Evolutionary conservation across 1,140 invertebrate species (phyloP).

Genomic region (Lordiphosa collinella): DNA sequence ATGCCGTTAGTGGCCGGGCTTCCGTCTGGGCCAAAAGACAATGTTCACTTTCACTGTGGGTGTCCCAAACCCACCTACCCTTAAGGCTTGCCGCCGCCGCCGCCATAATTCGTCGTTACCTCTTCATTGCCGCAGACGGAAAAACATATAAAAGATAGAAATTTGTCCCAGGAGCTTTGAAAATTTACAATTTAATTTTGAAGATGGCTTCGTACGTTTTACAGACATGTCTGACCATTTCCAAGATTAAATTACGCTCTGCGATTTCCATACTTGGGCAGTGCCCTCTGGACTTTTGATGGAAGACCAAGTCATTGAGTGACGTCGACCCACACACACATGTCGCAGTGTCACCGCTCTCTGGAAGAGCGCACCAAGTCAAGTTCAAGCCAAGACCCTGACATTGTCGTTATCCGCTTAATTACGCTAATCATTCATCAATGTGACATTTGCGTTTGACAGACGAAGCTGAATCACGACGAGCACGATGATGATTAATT

Average conservation of each 20-base stretch:
- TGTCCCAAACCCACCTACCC: background rate
- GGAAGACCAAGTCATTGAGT: conserved; percentile 19
- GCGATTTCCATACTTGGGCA: conserved; percentile 1
- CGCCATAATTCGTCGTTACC: conserved; percentile 53
- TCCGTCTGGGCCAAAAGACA: conserved; percentile 37
- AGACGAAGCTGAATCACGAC: conserved; percentile 61
- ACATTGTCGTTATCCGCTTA: conserved; percentile 59
- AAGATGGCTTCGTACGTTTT: conserved; percentile 34
- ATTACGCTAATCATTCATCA: conserved; percentile 75
- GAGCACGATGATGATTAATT: conserved; percentile 59
- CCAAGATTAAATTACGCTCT: background rate
- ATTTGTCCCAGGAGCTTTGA: conserved; percentile 67
- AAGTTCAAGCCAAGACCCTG: conserved; percentile 24
- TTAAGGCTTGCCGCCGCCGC: conserved; percentile 5
- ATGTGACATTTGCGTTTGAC: conserved; percentile 75
- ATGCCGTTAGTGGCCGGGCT: conserved; percentile 41
- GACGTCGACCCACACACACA: conserved; percentile 17
- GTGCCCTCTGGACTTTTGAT: conserved; percentile 37
- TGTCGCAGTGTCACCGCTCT: conserved; percentile 54
- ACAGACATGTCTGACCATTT: background rate
- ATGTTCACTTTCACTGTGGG: conserved; percentile 11
- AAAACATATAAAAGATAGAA: conserved; percentile 65
- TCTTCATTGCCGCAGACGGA: conserved; percentile 50
- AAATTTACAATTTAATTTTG: conserved; percentile 73
- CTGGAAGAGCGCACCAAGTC: too few species aligned